Base-by-base conservation (phyloP, 2,113 vertebrate genomes). In the Thunnus maccoyii region DNA sequence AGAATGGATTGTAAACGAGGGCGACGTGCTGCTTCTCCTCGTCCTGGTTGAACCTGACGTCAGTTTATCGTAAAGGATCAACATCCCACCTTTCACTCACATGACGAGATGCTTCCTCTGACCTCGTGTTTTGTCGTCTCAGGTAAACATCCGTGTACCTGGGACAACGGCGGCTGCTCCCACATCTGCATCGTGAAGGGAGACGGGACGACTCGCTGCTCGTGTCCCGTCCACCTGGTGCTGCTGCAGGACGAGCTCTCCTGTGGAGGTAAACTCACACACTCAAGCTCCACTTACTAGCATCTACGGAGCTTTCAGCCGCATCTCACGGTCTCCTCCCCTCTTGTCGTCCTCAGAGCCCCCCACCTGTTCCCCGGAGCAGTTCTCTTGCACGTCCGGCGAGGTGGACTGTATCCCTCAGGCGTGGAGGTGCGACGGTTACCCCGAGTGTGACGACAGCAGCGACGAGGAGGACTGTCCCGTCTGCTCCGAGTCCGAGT, bases 161-260 rank as follows among this genome's bases (percentile, higher is more conserved):
- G 96, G 88, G 98, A 99, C 52, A 99, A 99, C 0, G 98, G 98
- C 17, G 98, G 98, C 90, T 99, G 98, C 89, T 97, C 98, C 0
- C 98, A 99, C 92, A 99, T 99, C 79, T 99, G 98, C 91, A 97
- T 99, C 2, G 97, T 99, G 55, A 99, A 99, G 78, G 98, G 97
- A 0, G 98, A 99, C 0, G 98, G 98, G 8, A 98, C 97, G 12
- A 99, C 97, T 0, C 96, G 98, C 69, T 99, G 98, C 79, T 99
- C 98, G 0, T 99, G 98, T 66, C 98, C 98, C 0, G 86, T 99
- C 69, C 98, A 99, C 86, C 94, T 99, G 76, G 98, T 99, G 74
- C 94, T 99, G 86, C 96, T 99, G 88, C 97, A 97, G 51, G 96
- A 99, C 70, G 98, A 99, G 76, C 95, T 99, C 3, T 97, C 97